Base-by-base conservation (phyloP, 2,797 vertebrate species). In the Melanotaenia pygmaea region DNA sequence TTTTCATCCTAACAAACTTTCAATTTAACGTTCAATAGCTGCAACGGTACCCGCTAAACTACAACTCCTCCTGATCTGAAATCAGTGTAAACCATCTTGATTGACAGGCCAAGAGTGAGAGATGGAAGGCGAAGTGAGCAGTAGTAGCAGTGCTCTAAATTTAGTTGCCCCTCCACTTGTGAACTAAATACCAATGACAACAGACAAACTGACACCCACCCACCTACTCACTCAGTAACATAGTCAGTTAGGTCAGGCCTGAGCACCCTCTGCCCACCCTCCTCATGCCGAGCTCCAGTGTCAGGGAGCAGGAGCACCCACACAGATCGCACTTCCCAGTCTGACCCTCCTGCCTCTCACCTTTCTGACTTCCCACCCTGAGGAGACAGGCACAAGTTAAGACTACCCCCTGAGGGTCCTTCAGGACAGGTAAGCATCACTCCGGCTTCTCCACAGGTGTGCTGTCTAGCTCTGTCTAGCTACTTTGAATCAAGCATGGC, bases 101-200 rank as follows among this genome's bases (percentile, higher is more conserved):
- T 59, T 70, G 74, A 64, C 54, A 14, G 37, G 60, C 79, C 67
- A 67, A 64, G 63, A 67, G 58, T 71, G 59, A 65, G 28, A 59
- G 54, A 62, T 56, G 72, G 56, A 76, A 76, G 63, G 67, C 54
- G 65, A 74, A 77, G 62, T 9, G 43, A 73, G 76, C 76, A 70
- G 79, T 79, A 37, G 76, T 75, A 74, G 72, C 67, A 64, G 43
- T 0, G n/a, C 70, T 88, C 97, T 98, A 99, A 96, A 96, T 97
- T 96, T 99, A 99, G 96, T 88, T 51, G 35, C 73, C 70, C 45
- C 67, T 72, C 72, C 80, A 94, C 95, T 96, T 94, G 95, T 96
- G 95, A 96, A 95, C 94, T 91, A 93, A 94, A 96, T 96, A 94
- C 95, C 96, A 95, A 90, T 91, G 93, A 95, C 94, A 92, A 90